These are phyloP conservation scores for Pygoscelis adeliae DNA, from an alignment of 2,113 vertebrate genomes.

Conservation along the genomic window DNA sequence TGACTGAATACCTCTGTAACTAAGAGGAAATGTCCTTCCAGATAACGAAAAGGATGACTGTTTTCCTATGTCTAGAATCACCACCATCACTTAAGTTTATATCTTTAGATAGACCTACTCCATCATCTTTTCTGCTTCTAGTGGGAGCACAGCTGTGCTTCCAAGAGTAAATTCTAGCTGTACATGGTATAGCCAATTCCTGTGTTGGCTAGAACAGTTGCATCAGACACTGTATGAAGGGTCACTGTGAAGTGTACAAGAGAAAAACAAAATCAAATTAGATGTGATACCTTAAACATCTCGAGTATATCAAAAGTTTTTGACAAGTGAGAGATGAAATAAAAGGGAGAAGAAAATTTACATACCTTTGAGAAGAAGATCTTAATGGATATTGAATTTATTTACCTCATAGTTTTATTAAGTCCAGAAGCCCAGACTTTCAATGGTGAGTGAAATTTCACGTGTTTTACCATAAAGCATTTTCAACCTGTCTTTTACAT, in stretches of 20 bases:
- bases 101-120: not conserved
- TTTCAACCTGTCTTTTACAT: not conserved
- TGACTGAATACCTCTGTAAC: not conserved
- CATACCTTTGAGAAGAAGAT: not conserved
- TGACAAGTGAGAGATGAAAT: not conserved
- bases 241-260: not conserved
- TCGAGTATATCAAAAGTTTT: not conserved
- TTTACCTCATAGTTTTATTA: not conserved
- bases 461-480: not conserved
- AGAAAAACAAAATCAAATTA: not conserved
- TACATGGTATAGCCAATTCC: not conserved
- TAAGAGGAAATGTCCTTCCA: not conserved
- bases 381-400: not conserved
- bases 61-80: not conserved
- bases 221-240: not conserved
- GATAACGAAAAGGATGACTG: not conserved
- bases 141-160: not conserved
- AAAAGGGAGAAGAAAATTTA: not conserved
- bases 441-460: not conserved
- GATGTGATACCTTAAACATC: not conserved
- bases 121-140: not conserved
- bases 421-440: not conserved
- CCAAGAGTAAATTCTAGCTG: not conserved
- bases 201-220: not conserved
- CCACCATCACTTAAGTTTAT: not conserved